phyloP scores from a whole-genome alignment of 30 jellyfish, hydroid and myxozoan genomes.

The Nemopilema nomurai region DNA sequence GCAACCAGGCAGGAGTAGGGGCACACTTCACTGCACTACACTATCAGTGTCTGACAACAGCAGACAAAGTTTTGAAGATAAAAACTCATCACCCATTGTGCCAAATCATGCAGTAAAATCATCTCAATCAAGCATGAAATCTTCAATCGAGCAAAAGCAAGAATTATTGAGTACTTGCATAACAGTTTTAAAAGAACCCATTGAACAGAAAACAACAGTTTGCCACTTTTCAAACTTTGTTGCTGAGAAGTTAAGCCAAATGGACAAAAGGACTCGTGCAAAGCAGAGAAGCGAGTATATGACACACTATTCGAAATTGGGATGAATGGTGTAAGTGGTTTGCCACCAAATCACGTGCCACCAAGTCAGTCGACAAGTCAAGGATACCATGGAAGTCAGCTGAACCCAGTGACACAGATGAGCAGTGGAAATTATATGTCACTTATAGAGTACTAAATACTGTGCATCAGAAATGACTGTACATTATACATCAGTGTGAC shows the following conservation, averaged over 20 bases:
- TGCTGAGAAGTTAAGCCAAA: slow-evolving; percentile 1
- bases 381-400: slow-evolving; percentile 2
- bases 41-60: too few relatives aligned
- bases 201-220: background rate
- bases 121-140: too few relatives aligned
- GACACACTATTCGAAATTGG: background rate
- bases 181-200: background rate
- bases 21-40: too few relatives aligned
- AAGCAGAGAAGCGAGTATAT: background rate
- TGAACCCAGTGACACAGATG: slow-evolving; percentile 4
- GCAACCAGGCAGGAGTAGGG: slow-evolving; percentile 48
- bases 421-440: background rate
- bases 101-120: too few relatives aligned
- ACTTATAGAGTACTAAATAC: background rate
- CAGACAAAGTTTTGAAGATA: too few relatives aligned
- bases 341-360: slow-evolving; percentile 1
- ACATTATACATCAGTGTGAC: too few relatives aligned
- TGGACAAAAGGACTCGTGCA: slow-evolving; percentile 1
- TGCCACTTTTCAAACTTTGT: background rate
- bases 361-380: slow-evolving; percentile 5
- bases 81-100: too few relatives aligned
- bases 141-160: background rate
- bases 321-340: slow-evolving; percentile 4
- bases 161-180: background rate
- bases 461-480: too few relatives aligned